A percentile compares a stretch with the other conserved stretches of the same genome.
These are phyloP conservation scores for Arrhopalites spinosus DNA, from an alignment of 2,888 invertebrate species.

Conservation along the genomic window DNA sequence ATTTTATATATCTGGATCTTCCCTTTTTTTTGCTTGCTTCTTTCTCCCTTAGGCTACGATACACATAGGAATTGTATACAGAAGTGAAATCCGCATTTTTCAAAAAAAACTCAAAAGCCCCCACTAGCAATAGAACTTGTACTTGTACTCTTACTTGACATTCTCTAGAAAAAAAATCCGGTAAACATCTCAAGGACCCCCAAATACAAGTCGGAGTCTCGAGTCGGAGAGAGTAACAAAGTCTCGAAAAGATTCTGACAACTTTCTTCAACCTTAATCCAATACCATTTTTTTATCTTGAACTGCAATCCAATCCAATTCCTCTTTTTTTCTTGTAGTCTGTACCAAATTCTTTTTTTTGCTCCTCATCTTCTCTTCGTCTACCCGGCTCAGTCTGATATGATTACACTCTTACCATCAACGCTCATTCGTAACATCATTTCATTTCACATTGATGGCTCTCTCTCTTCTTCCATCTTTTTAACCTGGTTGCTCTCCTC, in stretches of 20 bases:
- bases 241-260: constrained; percentile 4
- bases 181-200: constrained; percentile 16
- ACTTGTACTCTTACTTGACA: neutral
- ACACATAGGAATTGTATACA: too few species aligned
- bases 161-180: constrained; percentile 7
- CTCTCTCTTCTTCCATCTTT: too few species aligned
- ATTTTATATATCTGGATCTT: too few species aligned
- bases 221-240: neutral
- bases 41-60: too few species aligned
- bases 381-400: constrained; percentile 2
- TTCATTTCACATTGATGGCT: too few species aligned
- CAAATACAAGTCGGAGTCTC: neutral
- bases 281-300: neutral
- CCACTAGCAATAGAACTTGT: too few species aligned
- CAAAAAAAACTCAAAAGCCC: too few species aligned
- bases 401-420: constrained; percentile 2
- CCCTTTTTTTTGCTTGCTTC: too few species aligned
- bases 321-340: neutral
- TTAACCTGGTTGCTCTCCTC: neutral
- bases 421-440: neutral
- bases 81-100: too few species aligned
- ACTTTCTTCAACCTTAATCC: constrained; percentile 3
- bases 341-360: neutral
- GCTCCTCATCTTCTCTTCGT: neutral
- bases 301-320: constrained; percentile 10